A percentile compares a stretch with the other conserved stretches of the same genome.
Evolutionary conservation across 92 coral and sea anemone species (phyloP).

Genomic region (Montipora capitata): DNA sequence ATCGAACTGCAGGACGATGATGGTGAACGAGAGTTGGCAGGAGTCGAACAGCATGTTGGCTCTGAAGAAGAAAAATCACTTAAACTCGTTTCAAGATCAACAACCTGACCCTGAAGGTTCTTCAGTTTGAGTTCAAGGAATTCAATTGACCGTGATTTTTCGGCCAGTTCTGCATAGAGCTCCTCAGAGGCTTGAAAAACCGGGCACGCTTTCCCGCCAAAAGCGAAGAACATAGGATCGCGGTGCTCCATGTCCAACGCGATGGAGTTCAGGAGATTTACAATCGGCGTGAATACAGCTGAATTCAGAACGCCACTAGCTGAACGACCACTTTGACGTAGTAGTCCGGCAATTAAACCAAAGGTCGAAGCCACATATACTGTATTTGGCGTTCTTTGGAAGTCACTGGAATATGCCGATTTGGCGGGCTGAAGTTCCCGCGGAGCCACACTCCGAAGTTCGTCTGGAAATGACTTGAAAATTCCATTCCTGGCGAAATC

Average conservation of each 20-base stretch:
- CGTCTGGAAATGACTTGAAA: slow-evolving; percentile 36
- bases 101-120: background rate
- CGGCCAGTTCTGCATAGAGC: slow-evolving; percentile 5
- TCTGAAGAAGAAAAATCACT: background rate
- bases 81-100: background rate
- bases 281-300: slow-evolving; percentile 31
- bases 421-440: slow-evolving; percentile 50
- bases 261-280: slow-evolving; percentile 40
- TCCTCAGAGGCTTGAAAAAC: slow-evolving; percentile 8
- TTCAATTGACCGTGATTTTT: background rate
- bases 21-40: background rate
- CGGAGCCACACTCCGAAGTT: slow-evolving; percentile 34
- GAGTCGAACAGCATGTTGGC: background rate
- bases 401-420: slow-evolving; percentile 27
- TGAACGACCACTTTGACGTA: slow-evolving; percentile 37
- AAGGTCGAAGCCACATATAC: slow-evolving; percentile 40
- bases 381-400: slow-evolving; percentile 34
- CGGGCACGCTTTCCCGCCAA: slow-evolving; percentile 33
- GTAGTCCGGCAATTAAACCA: slow-evolving; percentile 50
- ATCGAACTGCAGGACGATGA: background rate
- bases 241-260: slow-evolving; percentile 43
- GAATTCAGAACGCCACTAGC: slow-evolving; percentile 46
- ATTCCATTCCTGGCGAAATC: slow-evolving; percentile 32
- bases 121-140: slow-evolving; percentile 7
- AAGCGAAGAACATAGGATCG: slow-evolving; percentile 26